Conservation (phyloP, 2,113 vertebrate genomes). For the Synodontis membranacea region DNA sequence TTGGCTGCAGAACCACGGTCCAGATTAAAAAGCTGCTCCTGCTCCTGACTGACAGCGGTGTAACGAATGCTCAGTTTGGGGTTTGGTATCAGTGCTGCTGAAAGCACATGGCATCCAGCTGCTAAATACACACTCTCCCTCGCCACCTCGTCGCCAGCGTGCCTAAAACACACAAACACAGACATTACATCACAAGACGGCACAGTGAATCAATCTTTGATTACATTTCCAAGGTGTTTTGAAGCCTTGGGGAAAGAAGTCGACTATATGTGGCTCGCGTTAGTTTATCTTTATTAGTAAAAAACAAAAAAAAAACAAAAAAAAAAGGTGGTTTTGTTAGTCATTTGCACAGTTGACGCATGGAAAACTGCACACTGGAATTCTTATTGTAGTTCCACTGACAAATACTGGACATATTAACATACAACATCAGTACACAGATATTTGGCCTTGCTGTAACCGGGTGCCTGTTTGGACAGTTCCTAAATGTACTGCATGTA, state of each 20-base stretch:
- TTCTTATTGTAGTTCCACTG: background rate
- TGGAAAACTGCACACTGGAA: background rate
- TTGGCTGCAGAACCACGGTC: constrained; percentile 76
- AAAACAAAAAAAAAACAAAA: no score
- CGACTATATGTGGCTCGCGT: background rate
- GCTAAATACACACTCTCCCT: constrained; percentile 75
- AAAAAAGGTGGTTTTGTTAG: background rate
- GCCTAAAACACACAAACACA: constrained; percentile 33
- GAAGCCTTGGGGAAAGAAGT: background rate
- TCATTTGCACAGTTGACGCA: background rate
- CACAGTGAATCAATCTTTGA: background rate
- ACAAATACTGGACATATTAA: background rate
- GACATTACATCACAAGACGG: background rate
- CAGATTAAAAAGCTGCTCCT: constrained; percentile 85
- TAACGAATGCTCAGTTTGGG: constrained; percentile 86
- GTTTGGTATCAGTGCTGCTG: constrained; percentile 77
- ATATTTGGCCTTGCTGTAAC: background rate
- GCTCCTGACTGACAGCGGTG: constrained; percentile 75
- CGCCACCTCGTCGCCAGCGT: background rate
- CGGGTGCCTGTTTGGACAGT: background rate
- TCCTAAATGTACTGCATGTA: background rate
- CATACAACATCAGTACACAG: background rate
- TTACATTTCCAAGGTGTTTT: background rate
- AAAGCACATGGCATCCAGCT: constrained; percentile 78
- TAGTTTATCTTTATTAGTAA: background rate